Evolutionary conservation across 2,113 vertebrate genomes (phyloP), one percentile per base, ranked within the genome.

Genomic region (Podarcis cretensis): DNA sequence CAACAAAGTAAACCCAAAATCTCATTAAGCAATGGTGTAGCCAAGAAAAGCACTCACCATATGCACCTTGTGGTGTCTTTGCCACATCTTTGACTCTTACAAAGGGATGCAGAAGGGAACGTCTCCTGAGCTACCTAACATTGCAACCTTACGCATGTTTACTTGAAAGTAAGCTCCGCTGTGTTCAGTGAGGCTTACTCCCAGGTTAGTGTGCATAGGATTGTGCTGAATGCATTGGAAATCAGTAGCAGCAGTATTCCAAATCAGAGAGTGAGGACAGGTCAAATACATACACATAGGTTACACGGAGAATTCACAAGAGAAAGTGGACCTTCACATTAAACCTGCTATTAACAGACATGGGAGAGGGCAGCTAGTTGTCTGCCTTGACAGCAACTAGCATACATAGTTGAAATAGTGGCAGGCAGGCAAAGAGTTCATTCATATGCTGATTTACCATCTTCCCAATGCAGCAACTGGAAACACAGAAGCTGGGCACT

Each of bases 251-350:
- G 87, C 71, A 25, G 0, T 69, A 93, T 91, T 89, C 90, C 93
- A 86, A 92, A 82, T 93, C 87, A 14, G 1, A 90, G 86, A 66
- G 37, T 5, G 37, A 86, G 90, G 89, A 90, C 84, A 89, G 83
- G 25, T 73, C 71, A 21, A 59, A 89, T 83, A 92, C 66, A 95
- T 9, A 66, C 89, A 91, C 81, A 14, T 8, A 20, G 18, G 40
- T 32, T 68, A 40, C 83, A 89, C 91, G 90, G 14, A 90, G 93
- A 94, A 92, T 95, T 94, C 95, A 92, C 94, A 95, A 96, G 88
- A 89, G 95, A 95, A 96, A 96, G 94, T 95, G 86, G 91, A 91
- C n/a, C n/a, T 40, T 54, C 30, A n/a, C 40, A 48, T 10, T 21
- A 30, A 43, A 63, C 25, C 7, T 76, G 1, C 35, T 77, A 66